Evolutionary conservation across 2,113 vertebrate species (phyloP).

Genomic region (Meriones unguiculatus): DNA sequence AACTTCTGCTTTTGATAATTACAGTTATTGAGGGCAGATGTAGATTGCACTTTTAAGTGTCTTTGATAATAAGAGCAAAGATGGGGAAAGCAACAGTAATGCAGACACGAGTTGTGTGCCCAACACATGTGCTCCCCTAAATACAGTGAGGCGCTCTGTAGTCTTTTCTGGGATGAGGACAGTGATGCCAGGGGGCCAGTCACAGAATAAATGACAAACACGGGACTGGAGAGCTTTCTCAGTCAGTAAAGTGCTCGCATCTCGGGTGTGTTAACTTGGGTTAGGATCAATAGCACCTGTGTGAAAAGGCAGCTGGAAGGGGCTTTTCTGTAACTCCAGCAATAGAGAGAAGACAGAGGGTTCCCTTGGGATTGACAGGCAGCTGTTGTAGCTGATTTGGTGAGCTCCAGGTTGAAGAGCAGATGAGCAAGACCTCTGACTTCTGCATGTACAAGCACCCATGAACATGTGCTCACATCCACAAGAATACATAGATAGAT

Average conservation of each 20-base stretch:
- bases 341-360: neutral
- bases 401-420: neutral
- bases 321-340: neutral
- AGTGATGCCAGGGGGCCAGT: neutral
- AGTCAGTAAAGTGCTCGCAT: neutral
- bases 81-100: neutral
- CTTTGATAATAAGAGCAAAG: neutral
- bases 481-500: neutral
- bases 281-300: neutral
- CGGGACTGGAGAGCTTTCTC: neutral
- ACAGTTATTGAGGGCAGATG: neutral
- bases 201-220: constrained; percentile 26
- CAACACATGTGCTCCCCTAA: neutral
- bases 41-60: constrained; percentile 21
- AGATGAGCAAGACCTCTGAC: neutral
- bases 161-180: neutral
- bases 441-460: neutral
- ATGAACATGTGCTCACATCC: neutral
- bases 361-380: neutral
- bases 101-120: neutral
- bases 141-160: neutral
- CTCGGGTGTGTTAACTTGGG: neutral
- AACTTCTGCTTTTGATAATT: constrained; percentile 19
- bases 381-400: neutral
- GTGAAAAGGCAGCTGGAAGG: neutral